These are phyloP conservation scores for Malurus cyaneus DNA, from an alignment of 2,113 vertebrate genomes.

Conservation along the genomic window DNA sequence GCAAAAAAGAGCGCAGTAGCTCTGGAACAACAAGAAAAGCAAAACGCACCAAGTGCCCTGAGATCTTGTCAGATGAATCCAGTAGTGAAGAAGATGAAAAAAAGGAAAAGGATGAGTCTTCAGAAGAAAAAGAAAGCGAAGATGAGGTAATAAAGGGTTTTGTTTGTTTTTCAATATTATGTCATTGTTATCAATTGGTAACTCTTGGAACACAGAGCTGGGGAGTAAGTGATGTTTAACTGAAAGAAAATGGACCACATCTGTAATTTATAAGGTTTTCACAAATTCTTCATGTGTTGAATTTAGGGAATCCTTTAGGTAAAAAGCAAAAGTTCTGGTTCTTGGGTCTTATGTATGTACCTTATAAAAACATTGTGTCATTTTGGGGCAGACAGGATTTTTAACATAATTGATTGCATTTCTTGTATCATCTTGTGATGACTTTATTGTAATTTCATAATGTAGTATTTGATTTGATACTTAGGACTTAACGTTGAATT, in stretches of 20 bases:
- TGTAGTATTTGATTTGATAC: background rate
- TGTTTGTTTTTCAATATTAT: background rate
- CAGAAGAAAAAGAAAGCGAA: conserved; percentile 81
- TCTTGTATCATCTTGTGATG: background rate
- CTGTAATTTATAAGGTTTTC: background rate
- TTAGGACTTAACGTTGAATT: background rate
- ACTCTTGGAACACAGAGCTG: background rate
- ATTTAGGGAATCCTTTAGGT: background rate
- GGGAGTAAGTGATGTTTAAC: background rate
- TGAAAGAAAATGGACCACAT: background rate
- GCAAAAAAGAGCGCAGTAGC: conserved; percentile 80
- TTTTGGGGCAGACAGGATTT: background rate
- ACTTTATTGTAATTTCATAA: background rate
- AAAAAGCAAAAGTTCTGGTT: background rate
- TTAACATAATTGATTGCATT: background rate
- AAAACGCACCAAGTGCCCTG: conserved; percentile 86
- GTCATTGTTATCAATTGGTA: background rate
- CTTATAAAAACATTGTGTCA: background rate
- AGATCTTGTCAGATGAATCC: conserved; percentile 92
- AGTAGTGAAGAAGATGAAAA: conserved; percentile 90
- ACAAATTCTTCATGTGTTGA: background rate
- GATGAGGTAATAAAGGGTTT: conserved; percentile 68
- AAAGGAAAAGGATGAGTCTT: conserved; percentile 80
- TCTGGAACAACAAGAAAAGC: conserved; percentile 79
- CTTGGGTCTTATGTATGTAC: background rate